phyloP scores from a whole-genome alignment of 64 coral and sea anemone species.

The Montipora capricornis region DNA sequence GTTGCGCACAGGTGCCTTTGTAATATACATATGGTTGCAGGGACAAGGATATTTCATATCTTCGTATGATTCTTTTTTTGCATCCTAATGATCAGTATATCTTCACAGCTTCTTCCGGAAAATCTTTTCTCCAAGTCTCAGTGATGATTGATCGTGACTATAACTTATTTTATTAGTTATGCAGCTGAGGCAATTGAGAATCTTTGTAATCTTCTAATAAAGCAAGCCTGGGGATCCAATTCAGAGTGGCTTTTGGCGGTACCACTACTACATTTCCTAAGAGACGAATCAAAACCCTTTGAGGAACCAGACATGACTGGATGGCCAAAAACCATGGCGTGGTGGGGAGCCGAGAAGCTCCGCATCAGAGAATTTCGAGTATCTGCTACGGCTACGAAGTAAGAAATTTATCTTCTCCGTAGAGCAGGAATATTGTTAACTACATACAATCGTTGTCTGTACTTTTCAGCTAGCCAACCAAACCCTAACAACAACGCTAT shows the following conservation, averaged over 20 bases:
- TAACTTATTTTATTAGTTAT: not conserved
- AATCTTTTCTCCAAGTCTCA: too few relatives aligned
- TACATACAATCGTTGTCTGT: not conserved
- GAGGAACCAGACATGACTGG: constrained; percentile 19
- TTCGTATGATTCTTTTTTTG: too few relatives aligned
- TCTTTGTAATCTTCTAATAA: not conserved
- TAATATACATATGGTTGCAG: too few relatives aligned
- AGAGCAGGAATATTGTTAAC: too few relatives aligned
- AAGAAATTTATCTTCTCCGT: not conserved
- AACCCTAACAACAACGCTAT: too few relatives aligned
- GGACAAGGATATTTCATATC: too few relatives aligned
- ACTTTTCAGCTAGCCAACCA: too few relatives aligned
- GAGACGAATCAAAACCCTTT: constrained; percentile 59
- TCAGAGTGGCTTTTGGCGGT: constrained; percentile 46
- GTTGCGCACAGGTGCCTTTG: too few relatives aligned
- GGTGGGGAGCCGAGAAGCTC: constrained; percentile 8
- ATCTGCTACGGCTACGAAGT: not conserved
- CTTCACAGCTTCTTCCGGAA: too few relatives aligned
- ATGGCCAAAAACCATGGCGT: not conserved
- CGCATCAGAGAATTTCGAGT: not conserved
- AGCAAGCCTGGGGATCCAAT: not conserved
- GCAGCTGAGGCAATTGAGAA: not conserved
- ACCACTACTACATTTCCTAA: constrained; percentile 65
- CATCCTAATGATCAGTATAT: too few relatives aligned
- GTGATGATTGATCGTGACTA: too few relatives aligned